Conservation (phyloP, 1,140 invertebrate species). For the Cyclina sinensis region DNA sequence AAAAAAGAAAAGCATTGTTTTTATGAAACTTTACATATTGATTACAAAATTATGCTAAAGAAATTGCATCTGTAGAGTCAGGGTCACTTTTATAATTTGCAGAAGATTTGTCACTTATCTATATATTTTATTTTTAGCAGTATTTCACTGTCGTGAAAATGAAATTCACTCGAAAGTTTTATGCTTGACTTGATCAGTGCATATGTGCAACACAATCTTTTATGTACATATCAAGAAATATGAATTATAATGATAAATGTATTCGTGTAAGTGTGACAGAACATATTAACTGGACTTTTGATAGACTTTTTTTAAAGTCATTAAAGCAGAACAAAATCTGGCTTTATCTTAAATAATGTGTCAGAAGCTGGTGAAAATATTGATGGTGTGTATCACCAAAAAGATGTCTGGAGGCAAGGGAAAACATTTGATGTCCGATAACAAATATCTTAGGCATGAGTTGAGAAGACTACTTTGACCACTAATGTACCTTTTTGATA, state of each 20-base stretch:
- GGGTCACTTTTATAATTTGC: too few relatives aligned
- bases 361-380: constrained; percentile 4
- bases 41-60: too few relatives aligned
- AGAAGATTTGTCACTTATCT: too few relatives aligned
- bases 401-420: constrained; percentile 5
- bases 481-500: constrained; percentile 8
- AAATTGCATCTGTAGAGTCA: too few relatives aligned
- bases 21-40: too few relatives aligned
- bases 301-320: neutral
- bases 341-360: constrained; percentile 5
- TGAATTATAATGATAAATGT: neutral
- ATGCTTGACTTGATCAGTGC: too few relatives aligned
- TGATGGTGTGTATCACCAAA: neutral
- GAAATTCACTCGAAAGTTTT: too few relatives aligned
- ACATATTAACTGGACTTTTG: neutral
- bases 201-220: too few relatives aligned
- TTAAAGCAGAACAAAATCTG: neutral
- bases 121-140: too few relatives aligned
- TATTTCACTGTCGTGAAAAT: too few relatives aligned
- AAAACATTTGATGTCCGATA: constrained; percentile 18
- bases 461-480: neutral
- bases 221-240: too few relatives aligned
- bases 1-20: too few relatives aligned
- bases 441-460: neutral
- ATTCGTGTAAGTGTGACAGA: neutral